These are phyloP conservation scores for Epinotia brunnichana DNA, from an alignment of 2,888 invertebrate genomes.

Conservation along the genomic window DNA sequence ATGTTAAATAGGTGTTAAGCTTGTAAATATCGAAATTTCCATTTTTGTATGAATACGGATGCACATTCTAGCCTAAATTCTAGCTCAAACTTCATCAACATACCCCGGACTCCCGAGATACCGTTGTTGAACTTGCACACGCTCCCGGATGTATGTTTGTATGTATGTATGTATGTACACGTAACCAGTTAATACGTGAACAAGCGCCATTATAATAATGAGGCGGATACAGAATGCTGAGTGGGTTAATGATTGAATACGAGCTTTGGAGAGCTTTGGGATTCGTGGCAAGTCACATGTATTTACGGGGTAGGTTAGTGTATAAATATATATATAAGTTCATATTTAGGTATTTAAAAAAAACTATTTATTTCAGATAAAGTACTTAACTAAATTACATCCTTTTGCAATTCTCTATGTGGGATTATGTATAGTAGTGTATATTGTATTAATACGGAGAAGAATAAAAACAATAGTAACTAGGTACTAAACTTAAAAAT, in stretches of 20 bases:
- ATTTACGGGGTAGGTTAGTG: neutral
- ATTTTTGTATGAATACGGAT: too few species aligned
- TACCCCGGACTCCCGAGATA: slow-evolving; percentile 28
- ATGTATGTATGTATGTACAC: slow-evolving; percentile 55
- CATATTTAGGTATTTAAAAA: too few species aligned
- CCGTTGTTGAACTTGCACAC: slow-evolving; percentile 42
- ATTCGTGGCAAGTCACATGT: neutral
- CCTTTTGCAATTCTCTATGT: too few species aligned
- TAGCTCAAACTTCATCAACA: slow-evolving; percentile 30
- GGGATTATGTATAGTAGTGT: too few species aligned
- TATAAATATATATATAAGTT: too few species aligned
- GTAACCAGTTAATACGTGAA: slow-evolving; percentile 49
- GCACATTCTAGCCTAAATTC: slow-evolving; percentile 23
- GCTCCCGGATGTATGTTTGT: slow-evolving; percentile 61
- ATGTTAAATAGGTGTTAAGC: too few species aligned
- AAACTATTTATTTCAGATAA: too few species aligned
- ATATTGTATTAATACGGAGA: too few species aligned
- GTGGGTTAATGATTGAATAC: slow-evolving; percentile 22
- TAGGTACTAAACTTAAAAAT: too few species aligned
- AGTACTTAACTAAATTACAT: too few species aligned
- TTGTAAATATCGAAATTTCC: too few species aligned
- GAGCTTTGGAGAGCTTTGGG: neutral
- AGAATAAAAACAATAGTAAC: too few species aligned
- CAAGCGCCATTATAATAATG: slow-evolving; percentile 57
- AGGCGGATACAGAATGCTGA: slow-evolving; percentile 54